A percentile compares a stretch with the other conserved stretches of the same genome.
Conservation (phyloP, 2,888 invertebrate genomes). For the Petrophora chlorosata region DNA sequence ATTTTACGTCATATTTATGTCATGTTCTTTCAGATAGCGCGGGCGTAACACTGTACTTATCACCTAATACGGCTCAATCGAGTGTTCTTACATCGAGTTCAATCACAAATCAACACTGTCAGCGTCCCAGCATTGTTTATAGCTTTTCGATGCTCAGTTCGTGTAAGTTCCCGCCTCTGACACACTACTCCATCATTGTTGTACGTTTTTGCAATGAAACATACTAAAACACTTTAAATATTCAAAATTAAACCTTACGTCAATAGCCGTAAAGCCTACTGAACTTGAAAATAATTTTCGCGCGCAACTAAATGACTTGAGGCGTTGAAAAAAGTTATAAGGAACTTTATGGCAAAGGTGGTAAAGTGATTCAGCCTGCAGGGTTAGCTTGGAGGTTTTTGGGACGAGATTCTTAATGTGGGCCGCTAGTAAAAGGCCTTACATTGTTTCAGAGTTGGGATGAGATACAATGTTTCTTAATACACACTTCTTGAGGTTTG, state of each 20-base stretch:
- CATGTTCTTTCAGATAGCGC: constrained; percentile 2
- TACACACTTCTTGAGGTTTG: too few relatives aligned
- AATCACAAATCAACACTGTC: constrained; percentile 49
- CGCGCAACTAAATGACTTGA: neutral
- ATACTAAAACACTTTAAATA: constrained; percentile 20
- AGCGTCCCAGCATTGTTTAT: constrained; percentile 52
- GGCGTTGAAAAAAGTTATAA: neutral
- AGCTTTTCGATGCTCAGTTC: constrained; percentile 35
- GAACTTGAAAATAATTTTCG: neutral
- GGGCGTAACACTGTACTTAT: constrained; percentile 16
- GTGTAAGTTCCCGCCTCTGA: constrained; percentile 59
- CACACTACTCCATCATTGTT: constrained; percentile 63
- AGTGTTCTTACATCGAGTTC: constrained; percentile 24
- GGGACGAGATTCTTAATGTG: neutral
- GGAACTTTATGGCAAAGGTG: too few relatives aligned
- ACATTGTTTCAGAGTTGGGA: neutral
- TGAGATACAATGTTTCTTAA: too few relatives aligned
- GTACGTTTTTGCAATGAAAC: constrained; percentile 47
- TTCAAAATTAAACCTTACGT: constrained; percentile 15
- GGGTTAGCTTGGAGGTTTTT: neutral
- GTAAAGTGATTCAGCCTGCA: too few relatives aligned
- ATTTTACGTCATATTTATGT: neutral
- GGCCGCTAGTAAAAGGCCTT: neutral
- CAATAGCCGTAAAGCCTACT: neutral
- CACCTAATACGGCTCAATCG: constrained; percentile 27